Conservation (phyloP, 2,888 invertebrate species). For the Odontocolon sp. region DNA sequence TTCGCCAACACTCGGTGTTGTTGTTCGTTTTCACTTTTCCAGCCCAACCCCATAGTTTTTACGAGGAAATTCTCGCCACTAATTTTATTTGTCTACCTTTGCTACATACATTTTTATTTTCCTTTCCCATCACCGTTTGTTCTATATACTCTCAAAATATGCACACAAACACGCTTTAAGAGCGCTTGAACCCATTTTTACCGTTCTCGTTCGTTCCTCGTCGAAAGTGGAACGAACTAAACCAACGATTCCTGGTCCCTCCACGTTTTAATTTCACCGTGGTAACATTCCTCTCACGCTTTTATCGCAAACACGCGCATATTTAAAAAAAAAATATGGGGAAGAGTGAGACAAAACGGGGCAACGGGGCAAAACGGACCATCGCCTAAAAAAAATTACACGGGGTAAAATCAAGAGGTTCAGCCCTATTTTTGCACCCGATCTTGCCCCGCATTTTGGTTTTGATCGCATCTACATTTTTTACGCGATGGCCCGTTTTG, state of each 20-base stretch:
- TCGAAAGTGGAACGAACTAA: background rate
- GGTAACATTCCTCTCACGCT: too few relatives aligned
- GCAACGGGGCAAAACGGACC: too few relatives aligned
- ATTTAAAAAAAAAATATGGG: too few relatives aligned
- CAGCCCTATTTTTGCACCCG: too few relatives aligned
- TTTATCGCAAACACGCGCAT: too few relatives aligned
- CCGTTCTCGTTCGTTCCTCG: background rate
- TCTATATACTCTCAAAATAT: background rate
- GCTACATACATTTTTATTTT: slow-evolving; percentile 46
- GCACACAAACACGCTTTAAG: background rate
- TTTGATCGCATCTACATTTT: too few relatives aligned
- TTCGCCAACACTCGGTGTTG: slow-evolving; percentile 27
- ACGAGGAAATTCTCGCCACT: slow-evolving; percentile 56
- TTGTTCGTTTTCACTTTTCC: slow-evolving; percentile 37
- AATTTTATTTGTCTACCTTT: slow-evolving; percentile 64
- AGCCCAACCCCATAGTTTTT: background rate
- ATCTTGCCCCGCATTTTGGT: too few relatives aligned
- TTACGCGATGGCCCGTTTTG: too few relatives aligned
- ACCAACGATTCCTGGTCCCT: background rate
- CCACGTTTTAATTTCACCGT: slow-evolving; percentile 6
- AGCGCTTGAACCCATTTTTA: background rate
- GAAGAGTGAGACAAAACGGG: too few relatives aligned
- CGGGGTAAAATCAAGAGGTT: too few relatives aligned
- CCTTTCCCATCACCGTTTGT: slow-evolving; percentile 29
- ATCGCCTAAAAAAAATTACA: too few relatives aligned